phyloP scores from a whole-genome alignment of 2,113 vertebrate genomes.

The Triplophysa rosa region DNA sequence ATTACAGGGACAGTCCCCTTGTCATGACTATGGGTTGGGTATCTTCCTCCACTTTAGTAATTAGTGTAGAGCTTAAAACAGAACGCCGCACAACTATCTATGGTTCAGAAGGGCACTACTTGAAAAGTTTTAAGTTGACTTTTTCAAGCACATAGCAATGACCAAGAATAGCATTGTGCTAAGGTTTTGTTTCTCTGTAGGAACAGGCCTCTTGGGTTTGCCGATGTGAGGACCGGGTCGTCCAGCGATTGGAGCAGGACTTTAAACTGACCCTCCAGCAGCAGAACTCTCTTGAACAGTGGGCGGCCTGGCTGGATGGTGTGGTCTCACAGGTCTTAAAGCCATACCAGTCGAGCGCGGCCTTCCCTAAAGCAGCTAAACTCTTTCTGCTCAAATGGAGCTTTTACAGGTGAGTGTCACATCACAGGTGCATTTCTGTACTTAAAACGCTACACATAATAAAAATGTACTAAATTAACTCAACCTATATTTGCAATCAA shows the following conservation, averaged over 20 bases:
- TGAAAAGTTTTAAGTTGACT: too few relatives aligned
- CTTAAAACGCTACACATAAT: too few relatives aligned
- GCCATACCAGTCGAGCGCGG: conserved; percentile 85
- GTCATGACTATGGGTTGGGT: too few relatives aligned
- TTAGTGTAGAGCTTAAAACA: background rate
- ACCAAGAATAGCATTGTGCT: background rate
- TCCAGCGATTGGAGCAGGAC: conserved; percentile 91
- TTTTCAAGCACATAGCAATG: too few relatives aligned
- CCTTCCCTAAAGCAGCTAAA: conserved; percentile 89
- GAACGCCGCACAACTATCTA: background rate
- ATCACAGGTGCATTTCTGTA: background rate
- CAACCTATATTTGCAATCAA: too few relatives aligned
- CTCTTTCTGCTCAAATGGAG: conserved; percentile 95
- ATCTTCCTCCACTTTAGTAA: too few relatives aligned
- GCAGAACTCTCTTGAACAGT: conserved; percentile 93
- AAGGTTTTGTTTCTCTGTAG: conserved; percentile 60
- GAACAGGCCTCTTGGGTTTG: conserved; percentile 96
- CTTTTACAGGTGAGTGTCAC: conserved; percentile 84
- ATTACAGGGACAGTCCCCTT: background rate
- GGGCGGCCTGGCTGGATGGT: conserved; percentile 89
- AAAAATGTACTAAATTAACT: too few relatives aligned
- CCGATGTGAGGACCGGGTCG: conserved; percentile 88
- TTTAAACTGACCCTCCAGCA: conserved; percentile 94
- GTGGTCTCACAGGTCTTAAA: conserved; percentile 91
- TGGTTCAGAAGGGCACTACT: too few relatives aligned